Conservation (phyloP, 1,140 invertebrate species). For the Drosophila teissieri region DNA sequence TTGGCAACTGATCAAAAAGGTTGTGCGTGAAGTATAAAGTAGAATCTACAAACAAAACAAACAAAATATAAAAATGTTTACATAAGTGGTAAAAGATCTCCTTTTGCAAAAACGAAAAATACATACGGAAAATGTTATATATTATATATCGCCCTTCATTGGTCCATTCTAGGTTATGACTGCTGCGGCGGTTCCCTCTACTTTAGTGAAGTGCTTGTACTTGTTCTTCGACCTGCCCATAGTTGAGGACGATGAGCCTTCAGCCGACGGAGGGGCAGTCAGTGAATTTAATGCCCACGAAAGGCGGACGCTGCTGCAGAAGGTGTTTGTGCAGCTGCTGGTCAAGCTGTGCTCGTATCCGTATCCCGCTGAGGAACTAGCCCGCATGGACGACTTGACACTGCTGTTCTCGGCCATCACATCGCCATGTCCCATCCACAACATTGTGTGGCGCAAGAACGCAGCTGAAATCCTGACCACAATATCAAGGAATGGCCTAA, state of each 20-base stretch:
- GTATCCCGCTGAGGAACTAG: slow-evolving; percentile 97
- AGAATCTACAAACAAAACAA: too few species aligned
- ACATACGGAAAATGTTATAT: too few species aligned
- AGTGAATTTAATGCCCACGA: slow-evolving; percentile 96
- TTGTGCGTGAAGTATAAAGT: neutral
- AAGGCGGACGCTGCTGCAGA: slow-evolving; percentile 95
- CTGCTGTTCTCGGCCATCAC: slow-evolving; percentile 98
- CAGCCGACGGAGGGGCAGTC: slow-evolving; percentile 73
- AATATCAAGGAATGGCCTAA: slow-evolving; percentile 96
- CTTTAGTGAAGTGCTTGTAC: slow-evolving; percentile 99
- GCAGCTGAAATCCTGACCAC: slow-evolving; percentile 96
- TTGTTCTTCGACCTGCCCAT: slow-evolving; percentile 99
- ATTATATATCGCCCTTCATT: too few species aligned
- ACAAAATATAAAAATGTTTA: too few species aligned
- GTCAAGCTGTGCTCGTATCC: slow-evolving; percentile 96
- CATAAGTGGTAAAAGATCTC: too few species aligned
- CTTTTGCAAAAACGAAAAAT: too few species aligned
- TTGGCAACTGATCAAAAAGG: neutral
- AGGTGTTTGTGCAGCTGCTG: slow-evolving; percentile 98
- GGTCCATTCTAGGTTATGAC: slow-evolving; percentile 92
- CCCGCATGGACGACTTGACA: slow-evolving; percentile 97
- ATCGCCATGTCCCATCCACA: slow-evolving; percentile 95
- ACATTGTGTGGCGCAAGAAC: slow-evolving; percentile 98
- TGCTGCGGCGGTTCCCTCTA: slow-evolving; percentile 96
- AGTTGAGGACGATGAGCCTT: slow-evolving; percentile 90